Percentiles rank a stretch among this genome's conserved stretches.
These are phyloP conservation scores for Bombus sibiricus DNA, from an alignment of 1,140 invertebrate species.

Conservation along the genomic window DNA sequence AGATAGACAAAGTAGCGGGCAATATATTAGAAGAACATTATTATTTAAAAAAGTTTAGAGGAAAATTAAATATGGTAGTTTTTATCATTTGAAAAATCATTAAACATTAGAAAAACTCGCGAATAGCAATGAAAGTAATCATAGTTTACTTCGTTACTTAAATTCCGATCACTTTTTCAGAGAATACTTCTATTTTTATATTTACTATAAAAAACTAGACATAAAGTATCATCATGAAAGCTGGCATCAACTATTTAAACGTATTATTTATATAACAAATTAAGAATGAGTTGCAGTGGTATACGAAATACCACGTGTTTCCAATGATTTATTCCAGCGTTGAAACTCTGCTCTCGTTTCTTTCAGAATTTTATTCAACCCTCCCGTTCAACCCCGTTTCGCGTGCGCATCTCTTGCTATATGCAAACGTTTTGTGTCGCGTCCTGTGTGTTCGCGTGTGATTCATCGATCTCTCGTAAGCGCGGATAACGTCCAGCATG, in stretches of 20 bases:
- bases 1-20: neutral
- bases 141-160: too few species aligned
- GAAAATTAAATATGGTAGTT: too few species aligned
- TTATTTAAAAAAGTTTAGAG: neutral
- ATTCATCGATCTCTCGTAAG: slow-evolving; percentile 53
- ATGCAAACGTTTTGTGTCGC: neutral
- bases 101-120: too few species aligned
- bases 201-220: neutral
- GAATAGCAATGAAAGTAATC: too few species aligned
- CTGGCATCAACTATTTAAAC: neutral
- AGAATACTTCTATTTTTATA: neutral
- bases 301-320: neutral
- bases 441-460: neutral
- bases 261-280: neutral
- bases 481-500: slow-evolving; percentile 54
- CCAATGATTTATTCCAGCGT: neutral
- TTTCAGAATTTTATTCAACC: neutral
- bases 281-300: neutral
- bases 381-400: neutral
- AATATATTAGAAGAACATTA: neutral
- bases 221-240: neutral
- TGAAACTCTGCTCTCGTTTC: neutral
- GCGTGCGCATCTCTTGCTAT: neutral
- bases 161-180: too few species aligned
- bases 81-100: too few species aligned